Conservation (phyloP, 2,113 vertebrate genomes). For the Pungitius pungitius region DNA sequence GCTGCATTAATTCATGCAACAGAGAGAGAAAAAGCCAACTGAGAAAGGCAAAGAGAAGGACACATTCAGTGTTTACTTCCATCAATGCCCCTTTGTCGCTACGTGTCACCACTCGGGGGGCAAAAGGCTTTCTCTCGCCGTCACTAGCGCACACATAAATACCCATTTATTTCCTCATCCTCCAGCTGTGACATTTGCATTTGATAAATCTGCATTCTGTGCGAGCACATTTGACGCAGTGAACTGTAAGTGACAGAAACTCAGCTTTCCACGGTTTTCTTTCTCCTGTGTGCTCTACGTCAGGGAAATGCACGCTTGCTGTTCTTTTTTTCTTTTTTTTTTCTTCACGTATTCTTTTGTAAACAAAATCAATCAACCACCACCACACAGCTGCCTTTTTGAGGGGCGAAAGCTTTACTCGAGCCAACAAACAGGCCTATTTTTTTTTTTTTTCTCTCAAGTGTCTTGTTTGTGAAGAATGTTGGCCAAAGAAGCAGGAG, state of each 20-base stretch:
- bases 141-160: slow-evolving; percentile 52
- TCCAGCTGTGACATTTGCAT: slow-evolving; percentile 65
- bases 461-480: slow-evolving; percentile 28
- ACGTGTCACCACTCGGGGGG: slow-evolving; percentile 32
- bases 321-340: too few relatives aligned
- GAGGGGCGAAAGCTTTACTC: slow-evolving; percentile 13
- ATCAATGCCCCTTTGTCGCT: slow-evolving; percentile 68
- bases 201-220: slow-evolving; percentile 35
- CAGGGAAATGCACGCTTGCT: slow-evolving; percentile 8
- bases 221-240: slow-evolving; percentile 20
- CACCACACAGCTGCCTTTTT: background rate
- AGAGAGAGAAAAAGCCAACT: background rate
- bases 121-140: slow-evolving; percentile 38
- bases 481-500: slow-evolving; percentile 20
- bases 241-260: slow-evolving; percentile 18
- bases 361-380: slow-evolving; percentile 8
- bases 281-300: background rate
- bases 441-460: slow-evolving; percentile 30
- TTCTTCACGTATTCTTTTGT: background rate
- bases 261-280: slow-evolving; percentile 9
- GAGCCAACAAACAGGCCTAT: background rate
- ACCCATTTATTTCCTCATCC: slow-evolving; percentile 24
- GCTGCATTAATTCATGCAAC: background rate
- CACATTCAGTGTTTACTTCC: slow-evolving; percentile 52
- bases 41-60: slow-evolving; percentile 14